These are phyloP conservation scores for Sebastes vulpes DNA, from an alignment of 2,797 vertebrate genomes.

Conservation along the genomic window DNA sequence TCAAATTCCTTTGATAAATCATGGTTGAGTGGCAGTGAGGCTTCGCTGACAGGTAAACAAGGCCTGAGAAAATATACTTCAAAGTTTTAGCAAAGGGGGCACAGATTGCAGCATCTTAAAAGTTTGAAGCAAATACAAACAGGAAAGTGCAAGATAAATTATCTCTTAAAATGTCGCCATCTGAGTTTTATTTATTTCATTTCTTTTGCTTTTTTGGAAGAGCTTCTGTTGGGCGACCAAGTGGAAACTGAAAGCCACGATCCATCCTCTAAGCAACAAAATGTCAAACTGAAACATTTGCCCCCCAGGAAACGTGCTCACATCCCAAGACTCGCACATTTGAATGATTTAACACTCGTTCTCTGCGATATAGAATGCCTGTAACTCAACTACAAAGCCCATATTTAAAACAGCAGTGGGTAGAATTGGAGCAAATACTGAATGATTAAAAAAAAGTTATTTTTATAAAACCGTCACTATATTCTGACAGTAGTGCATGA, in stretches of 20 bases:
- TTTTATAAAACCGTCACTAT: too few species aligned
- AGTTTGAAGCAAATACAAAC: neutral
- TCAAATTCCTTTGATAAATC: slow-evolving; percentile 42
- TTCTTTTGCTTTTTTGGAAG: neutral
- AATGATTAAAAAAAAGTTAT: too few species aligned
- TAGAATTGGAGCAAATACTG: too few species aligned
- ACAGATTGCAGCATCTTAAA: neutral
- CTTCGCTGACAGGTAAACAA: slow-evolving; percentile 12
- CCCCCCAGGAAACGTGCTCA: neutral
- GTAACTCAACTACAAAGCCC: neutral
- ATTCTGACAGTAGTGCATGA: too few species aligned
- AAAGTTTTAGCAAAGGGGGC: slow-evolving; percentile 3
- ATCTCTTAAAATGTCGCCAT: neutral
- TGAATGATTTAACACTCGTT: neutral
- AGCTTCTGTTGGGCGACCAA: neutral
- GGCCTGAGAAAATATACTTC: slow-evolving; percentile 13
- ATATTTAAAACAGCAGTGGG: neutral
- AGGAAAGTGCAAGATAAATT: neutral
- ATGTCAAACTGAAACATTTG: neutral
- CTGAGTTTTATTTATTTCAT: neutral
- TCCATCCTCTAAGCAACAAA: neutral
- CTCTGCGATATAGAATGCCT: neutral
- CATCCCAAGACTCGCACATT: neutral
- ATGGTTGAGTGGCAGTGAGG: slow-evolving; percentile 17
- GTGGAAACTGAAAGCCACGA: neutral